A percentile compares a stretch with the other conserved stretches of the same genome.
Conservation (phyloP, 2,888 invertebrate species). For the Amorpha juglandis region DNA sequence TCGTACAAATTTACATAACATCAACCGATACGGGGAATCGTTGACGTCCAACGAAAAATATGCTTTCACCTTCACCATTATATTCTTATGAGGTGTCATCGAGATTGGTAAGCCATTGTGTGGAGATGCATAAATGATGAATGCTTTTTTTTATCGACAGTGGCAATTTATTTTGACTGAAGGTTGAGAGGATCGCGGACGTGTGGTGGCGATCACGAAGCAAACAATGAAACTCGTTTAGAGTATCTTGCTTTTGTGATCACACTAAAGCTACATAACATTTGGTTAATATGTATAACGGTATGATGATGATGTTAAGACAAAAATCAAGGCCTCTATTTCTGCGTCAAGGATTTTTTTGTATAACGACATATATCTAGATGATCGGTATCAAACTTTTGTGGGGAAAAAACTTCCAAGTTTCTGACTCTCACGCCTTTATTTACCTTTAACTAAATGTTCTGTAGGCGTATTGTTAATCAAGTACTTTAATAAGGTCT, state of each 20-base stretch:
- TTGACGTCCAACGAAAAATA: constrained; percentile 23
- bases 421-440: too few species aligned
- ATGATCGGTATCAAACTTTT: too few species aligned
- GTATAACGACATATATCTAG: too few species aligned
- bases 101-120: constrained; percentile 14
- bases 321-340: too few species aligned
- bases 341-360: too few species aligned
- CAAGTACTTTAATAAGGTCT: too few species aligned
- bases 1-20: constrained; percentile 30
- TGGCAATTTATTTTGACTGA: not conserved
- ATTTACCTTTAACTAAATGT: too few species aligned
- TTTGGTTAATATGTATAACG: too few species aligned
- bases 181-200: not conserved
- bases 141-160: not conserved
- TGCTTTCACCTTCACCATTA: constrained; percentile 37
- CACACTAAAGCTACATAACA: too few species aligned
- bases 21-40: constrained; percentile 17
- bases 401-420: too few species aligned
- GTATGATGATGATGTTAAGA: too few species aligned
- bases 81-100: constrained; percentile 22
- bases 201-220: not conserved
- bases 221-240: not conserved
- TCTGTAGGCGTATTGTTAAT: too few species aligned
- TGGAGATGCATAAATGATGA: not conserved
- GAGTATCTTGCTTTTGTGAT: not conserved